Conservation (phyloP, 2,888 invertebrate genomes). For the Sesamia inferens region DNA sequence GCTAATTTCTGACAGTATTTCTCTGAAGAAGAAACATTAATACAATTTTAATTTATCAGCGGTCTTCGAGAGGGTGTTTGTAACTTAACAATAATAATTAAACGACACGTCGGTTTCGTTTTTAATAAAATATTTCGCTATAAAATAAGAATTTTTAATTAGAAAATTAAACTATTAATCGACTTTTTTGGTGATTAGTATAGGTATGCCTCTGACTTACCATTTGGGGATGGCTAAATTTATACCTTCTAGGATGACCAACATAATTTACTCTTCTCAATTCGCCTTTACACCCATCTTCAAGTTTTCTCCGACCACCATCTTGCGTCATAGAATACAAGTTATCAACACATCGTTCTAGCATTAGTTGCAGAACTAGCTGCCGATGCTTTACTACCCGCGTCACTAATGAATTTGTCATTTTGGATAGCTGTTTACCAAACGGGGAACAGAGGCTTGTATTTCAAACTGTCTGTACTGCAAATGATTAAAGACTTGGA, state of each 20-base stretch:
- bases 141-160: no score
- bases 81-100: no score
- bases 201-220: no score
- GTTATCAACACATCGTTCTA: constrained; percentile 46
- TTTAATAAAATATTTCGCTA: no score
- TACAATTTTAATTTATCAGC: no score
- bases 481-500: constrained; percentile 18
- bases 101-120: no score
- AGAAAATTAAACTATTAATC: no score
- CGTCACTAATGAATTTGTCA: constrained; percentile 54
- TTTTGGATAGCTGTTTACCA: constrained; percentile 35
- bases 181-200: no score
- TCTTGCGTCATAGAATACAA: constrained; percentile 33
- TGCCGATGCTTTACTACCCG: constrained; percentile 39
- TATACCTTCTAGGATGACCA: background rate
- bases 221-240: no score
- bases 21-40: no score
- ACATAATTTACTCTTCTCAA: background rate
- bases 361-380: constrained; percentile 38
- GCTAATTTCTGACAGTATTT: no score
- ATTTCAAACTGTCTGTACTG: constrained; percentile 25
- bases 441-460: constrained; percentile 31
- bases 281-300: background rate
- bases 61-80: no score
- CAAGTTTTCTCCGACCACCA: constrained; percentile 12